Evolutionary conservation across 1,140 invertebrate species (phyloP).

Genomic region (Lycorma delicatula): DNA sequence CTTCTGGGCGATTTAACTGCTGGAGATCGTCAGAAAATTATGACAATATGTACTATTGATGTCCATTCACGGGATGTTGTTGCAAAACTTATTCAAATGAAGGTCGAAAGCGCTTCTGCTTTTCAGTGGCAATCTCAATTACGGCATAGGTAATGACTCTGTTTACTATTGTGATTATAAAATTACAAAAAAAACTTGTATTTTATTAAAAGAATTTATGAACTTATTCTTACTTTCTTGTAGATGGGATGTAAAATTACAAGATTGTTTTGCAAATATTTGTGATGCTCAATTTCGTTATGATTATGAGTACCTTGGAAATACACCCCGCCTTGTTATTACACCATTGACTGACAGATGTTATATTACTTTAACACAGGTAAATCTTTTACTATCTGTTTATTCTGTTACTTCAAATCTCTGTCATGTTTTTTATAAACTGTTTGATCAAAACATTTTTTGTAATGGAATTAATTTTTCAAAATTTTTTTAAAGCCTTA

Average conservation of each 20-base stretch:
- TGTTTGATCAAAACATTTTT: too few relatives aligned
- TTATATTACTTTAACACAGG: constrained; percentile 82
- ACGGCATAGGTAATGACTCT: constrained; percentile 54
- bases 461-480: too few relatives aligned
- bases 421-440: constrained; percentile 16
- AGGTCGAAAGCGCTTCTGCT: constrained; percentile 70
- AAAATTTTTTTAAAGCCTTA: too few relatives aligned
- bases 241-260: constrained; percentile 69
- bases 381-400: constrained; percentile 25
- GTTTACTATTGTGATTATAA: not conserved
- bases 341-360: constrained; percentile 80
- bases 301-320: constrained; percentile 74
- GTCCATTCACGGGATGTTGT: constrained; percentile 86
- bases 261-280: constrained; percentile 87
- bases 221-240: constrained; percentile 8
- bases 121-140: constrained; percentile 91
- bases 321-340: constrained; percentile 72
- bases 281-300: constrained; percentile 79
- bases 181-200: not conserved
- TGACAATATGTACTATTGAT: constrained; percentile 93
- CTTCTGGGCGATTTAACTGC: constrained; percentile 69
- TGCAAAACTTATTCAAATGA: constrained; percentile 67
- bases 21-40: constrained; percentile 86
- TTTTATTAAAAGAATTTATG: not conserved
- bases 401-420: constrained; percentile 21